Percentiles rank a stretch among this genome's conserved stretches.
These are phyloP conservation scores for Oscarella lobularis DNA, from an alignment of 37 sponge, comb jelly and placozoan species.

Conservation along the genomic window DNA sequence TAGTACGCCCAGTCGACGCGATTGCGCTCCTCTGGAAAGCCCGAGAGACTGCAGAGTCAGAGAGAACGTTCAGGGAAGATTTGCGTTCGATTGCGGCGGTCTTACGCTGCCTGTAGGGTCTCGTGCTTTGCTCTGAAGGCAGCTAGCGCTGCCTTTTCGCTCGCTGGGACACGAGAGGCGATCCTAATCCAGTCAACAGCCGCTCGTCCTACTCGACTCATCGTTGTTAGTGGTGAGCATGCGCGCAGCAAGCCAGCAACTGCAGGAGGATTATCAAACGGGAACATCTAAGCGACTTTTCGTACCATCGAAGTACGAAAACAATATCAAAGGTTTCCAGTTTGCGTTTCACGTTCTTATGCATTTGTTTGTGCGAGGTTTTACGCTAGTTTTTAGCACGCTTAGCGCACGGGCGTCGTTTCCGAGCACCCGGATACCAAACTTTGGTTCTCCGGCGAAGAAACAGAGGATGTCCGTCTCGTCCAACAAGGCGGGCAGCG, in stretches of 20 bases:
- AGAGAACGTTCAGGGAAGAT: background rate
- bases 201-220: background rate
- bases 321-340: background rate
- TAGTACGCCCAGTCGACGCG: background rate
- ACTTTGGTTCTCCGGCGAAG: too few relatives aligned
- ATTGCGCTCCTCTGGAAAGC: background rate
- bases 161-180: background rate
- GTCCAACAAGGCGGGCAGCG: background rate
- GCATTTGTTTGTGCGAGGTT: background rate
- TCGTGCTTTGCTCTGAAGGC: background rate
- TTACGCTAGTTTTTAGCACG: too few relatives aligned
- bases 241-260: background rate
- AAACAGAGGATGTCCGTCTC: background rate
- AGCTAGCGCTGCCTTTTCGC: background rate
- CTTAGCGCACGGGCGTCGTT: too few relatives aligned
- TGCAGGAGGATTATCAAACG: background rate
- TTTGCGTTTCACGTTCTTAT: background rate
- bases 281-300: background rate
- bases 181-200: background rate
- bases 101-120: background rate
- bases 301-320: background rate
- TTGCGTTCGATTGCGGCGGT: background rate
- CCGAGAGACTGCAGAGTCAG: background rate
- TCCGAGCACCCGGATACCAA: too few relatives aligned
- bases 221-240: background rate